A percentile compares a stretch with the other conserved stretches of the same genome.
phyloP scores from a whole-genome alignment of 2,797 vertebrate genomes.

The Oreochromis mossambicus region DNA sequence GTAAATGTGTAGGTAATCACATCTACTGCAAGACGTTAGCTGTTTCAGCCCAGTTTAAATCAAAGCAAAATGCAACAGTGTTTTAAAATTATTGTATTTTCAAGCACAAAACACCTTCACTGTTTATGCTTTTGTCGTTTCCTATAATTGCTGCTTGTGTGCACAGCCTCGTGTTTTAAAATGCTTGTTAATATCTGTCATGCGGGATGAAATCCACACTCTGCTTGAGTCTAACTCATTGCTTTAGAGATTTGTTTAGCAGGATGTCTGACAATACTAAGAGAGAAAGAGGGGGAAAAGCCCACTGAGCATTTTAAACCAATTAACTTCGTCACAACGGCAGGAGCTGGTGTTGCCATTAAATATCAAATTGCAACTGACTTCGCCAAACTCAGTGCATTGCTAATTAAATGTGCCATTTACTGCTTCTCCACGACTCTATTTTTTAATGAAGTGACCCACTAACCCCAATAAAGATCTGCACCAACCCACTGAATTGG shows the following conservation, averaged over 20 bases:
- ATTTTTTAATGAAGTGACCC: conserved; percentile 23
- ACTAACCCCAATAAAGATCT: conserved; percentile 31
- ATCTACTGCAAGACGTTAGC: background rate
- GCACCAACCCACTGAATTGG: background rate
- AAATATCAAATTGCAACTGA: background rate
- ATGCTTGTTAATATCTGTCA: background rate
- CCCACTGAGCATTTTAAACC: background rate
- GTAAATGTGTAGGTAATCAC: background rate
- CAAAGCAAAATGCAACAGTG: background rate
- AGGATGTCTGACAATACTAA: background rate
- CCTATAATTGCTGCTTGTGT: background rate
- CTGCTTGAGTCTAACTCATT: background rate
- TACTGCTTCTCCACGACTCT: background rate
- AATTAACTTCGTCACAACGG: background rate
- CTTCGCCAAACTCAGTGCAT: background rate
- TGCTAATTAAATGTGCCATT: background rate
- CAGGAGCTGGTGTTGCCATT: background rate
- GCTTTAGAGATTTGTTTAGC: background rate
- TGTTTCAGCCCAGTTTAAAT: background rate
- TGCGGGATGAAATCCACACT: background rate
- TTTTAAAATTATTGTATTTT: background rate
- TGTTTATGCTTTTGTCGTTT: background rate
- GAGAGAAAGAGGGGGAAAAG: background rate
- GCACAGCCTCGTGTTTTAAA: background rate
- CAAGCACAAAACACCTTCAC: background rate